Evolutionary conservation across 2,113 vertebrate species (phyloP).

Genomic region (Riparia riparia): DNA sequence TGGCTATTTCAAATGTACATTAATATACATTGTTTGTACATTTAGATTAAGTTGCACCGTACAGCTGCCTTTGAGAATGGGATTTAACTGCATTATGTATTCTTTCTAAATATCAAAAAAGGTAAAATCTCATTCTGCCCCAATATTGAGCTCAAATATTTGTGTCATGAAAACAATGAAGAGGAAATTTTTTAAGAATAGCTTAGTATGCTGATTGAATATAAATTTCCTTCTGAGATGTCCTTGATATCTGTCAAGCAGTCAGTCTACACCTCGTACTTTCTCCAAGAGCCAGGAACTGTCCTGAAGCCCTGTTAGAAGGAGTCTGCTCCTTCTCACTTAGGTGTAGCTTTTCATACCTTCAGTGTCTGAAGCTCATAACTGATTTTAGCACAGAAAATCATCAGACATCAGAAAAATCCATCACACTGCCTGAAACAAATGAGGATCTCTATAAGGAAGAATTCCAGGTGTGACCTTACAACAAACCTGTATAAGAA

Average conservation of each 20-base stretch:
- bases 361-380: background rate
- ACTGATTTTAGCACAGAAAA: background rate
- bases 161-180: background rate
- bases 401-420: background rate
- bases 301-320: background rate
- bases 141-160: constrained; percentile 22
- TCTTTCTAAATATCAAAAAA: background rate
- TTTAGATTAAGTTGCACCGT: constrained; percentile 8
- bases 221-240: background rate
- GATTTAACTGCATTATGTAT: background rate
- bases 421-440: background rate
- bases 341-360: background rate
- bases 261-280: background rate
- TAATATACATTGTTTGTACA: constrained; percentile 15
- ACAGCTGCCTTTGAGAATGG: background rate
- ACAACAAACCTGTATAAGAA: background rate
- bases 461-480: background rate
- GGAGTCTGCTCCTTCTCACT: background rate
- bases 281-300: background rate
- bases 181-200: background rate
- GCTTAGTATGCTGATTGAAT: background rate
- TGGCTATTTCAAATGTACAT: background rate
- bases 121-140: background rate
- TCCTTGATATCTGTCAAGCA: background rate
- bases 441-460: background rate